These are phyloP conservation scores for Apamea sordens DNA, from an alignment of 2,888 invertebrate species.

Conservation along the genomic window DNA sequence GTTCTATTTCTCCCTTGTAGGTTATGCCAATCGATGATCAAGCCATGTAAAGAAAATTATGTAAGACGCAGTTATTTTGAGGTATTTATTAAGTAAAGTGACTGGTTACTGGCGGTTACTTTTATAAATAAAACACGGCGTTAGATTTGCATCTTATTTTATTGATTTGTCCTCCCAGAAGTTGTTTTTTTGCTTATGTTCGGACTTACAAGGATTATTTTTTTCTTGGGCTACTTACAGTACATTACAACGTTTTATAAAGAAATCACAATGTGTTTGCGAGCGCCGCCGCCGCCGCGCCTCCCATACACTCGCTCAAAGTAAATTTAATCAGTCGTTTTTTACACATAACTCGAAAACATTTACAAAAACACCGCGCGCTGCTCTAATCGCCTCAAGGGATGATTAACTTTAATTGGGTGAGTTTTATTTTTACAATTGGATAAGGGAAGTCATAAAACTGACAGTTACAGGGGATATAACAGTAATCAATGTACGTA, in stretches of 20 bases:
- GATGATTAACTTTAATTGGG: conserved; percentile 20
- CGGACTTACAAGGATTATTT: conserved; percentile 89
- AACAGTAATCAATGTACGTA: conserved; percentile 15
- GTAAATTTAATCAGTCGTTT: conserved; percentile 88
- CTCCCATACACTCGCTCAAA: conserved; percentile 74
- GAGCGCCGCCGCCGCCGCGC: conserved; percentile 76
- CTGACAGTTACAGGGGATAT: conserved; percentile 46
- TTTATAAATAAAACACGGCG: conserved; percentile 80
- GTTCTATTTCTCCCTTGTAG: not conserved
- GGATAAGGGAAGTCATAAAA: conserved; percentile 53
- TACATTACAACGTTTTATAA: conserved; percentile 88
- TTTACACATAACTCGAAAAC: conserved; percentile 83
- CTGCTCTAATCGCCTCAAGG: conserved; percentile 46
- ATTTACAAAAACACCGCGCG: conserved; percentile 73
- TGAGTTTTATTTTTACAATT: conserved; percentile 39
- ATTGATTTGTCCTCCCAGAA: conserved; percentile 89
- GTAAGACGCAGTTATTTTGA: not conserved
- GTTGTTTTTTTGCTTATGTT: conserved; percentile 84
- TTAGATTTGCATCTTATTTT: conserved; percentile 88
- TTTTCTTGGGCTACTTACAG: conserved; percentile 89
- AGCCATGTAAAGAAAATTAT: not conserved
- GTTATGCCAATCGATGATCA: not conserved
- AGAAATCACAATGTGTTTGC: conserved; percentile 89
- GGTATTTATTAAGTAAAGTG: conserved; percentile 3
- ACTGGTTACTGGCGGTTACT: not conserved